phyloP scores from a whole-genome alignment of 2,797 vertebrate species.

The Dendrocincla fuliginosa region DNA sequence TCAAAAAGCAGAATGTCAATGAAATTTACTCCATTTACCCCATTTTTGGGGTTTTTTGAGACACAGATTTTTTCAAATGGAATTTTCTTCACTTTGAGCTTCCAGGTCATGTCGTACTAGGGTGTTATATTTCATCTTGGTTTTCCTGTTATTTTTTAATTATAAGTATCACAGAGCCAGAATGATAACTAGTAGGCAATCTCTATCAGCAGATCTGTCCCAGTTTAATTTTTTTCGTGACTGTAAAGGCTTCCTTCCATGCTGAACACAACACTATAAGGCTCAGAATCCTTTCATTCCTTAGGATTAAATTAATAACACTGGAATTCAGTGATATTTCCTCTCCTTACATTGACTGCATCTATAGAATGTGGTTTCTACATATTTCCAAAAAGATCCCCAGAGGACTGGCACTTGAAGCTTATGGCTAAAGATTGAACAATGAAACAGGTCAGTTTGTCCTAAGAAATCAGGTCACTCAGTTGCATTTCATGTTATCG shows the following conservation, averaged over 20 bases:
- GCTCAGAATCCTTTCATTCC: neutral
- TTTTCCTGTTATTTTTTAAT: neutral
- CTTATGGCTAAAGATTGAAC: slow-evolving; percentile 48
- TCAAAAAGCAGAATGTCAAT: neutral
- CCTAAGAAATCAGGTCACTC: slow-evolving; percentile 71
- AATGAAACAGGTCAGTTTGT: slow-evolving; percentile 70
- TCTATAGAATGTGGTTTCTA: slow-evolving; percentile 12
- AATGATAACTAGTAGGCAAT: neutral
- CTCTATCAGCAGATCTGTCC: neutral
- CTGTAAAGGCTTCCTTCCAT: neutral
- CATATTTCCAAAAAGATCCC: slow-evolving; percentile 23
- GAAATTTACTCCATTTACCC: neutral
- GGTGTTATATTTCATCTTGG: neutral
- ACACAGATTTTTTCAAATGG: neutral
- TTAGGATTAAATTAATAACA: neutral
- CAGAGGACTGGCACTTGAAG: slow-evolving; percentile 50
- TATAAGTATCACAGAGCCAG: neutral
- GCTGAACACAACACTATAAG: neutral
- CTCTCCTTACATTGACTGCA: neutral
- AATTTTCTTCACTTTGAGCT: neutral
- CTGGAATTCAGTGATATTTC: neutral
- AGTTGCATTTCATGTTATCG: slow-evolving; percentile 41
- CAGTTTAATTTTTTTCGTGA: neutral
- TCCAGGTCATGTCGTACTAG: neutral
- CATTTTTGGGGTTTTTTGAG: neutral